phyloP scores from a whole-genome alignment of 2,113 vertebrate genomes.

The Chiloscyllium plagiosum region DNA sequence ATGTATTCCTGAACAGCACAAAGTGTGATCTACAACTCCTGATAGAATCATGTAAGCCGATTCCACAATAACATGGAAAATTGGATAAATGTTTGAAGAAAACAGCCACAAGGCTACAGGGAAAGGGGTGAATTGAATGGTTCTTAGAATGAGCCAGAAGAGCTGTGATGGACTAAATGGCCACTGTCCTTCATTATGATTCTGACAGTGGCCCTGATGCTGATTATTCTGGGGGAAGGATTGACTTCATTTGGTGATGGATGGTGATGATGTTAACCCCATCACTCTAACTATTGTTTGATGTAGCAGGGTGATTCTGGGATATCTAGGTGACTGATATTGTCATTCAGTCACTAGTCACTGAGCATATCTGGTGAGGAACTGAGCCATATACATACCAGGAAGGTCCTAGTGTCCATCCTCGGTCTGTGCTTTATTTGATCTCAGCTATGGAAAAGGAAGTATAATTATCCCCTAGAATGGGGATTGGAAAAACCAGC shows the following conservation, averaged over 20 bases:
- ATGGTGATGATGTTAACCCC: too few species aligned
- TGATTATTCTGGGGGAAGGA: not conserved
- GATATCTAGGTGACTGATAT: not conserved
- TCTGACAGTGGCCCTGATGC: not conserved
- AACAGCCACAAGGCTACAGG: not conserved
- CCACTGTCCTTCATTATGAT: not conserved
- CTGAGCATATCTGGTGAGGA: not conserved
- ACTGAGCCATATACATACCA: not conserved
- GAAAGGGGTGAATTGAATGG: not conserved
- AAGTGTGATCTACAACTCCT: not conserved
- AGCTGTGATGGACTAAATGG: not conserved
- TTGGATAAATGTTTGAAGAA: not conserved
- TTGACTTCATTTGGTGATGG: not conserved
- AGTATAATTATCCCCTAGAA: not conserved
- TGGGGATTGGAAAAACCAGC: not conserved
- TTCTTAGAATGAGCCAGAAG: not conserved
- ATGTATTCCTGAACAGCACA: not conserved
- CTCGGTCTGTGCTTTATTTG: not conserved
- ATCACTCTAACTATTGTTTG: not conserved
- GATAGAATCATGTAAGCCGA: too few species aligned
- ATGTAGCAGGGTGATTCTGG: not conserved
- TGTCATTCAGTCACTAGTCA: not conserved
- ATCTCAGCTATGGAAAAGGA: not conserved
- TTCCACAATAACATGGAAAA: too few species aligned
- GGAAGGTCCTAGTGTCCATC: not conserved